A percentile compares a stretch with the other conserved stretches of the same genome.
These are phyloP conservation scores for Mesorhabditis belari DNA, from an alignment of 2,888 invertebrate genomes.

Conservation along the genomic window DNA sequence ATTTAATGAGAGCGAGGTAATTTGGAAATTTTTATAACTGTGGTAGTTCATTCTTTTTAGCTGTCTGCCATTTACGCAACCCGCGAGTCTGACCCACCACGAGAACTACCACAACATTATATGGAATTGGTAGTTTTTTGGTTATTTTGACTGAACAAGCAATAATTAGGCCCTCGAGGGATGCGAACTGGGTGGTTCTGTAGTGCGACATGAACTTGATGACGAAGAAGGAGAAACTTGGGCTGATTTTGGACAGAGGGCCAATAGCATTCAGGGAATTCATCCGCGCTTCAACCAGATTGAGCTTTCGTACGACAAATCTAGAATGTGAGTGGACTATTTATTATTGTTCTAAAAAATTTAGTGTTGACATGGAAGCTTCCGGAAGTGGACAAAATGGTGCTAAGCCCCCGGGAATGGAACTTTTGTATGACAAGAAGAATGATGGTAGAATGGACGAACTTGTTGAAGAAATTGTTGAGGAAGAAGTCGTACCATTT, in stretches of 20 bases:
- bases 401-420: too few relatives aligned
- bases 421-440: too few relatives aligned
- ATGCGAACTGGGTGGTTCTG: background rate
- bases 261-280: too few relatives aligned
- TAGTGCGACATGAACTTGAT: background rate
- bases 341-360: too few relatives aligned
- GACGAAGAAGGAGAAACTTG: background rate
- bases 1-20: conserved; percentile 5
- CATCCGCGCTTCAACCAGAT: too few relatives aligned
- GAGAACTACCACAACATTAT: background rate
- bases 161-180: background rate
- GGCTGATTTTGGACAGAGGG: too few relatives aligned
- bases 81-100: conserved; percentile 3
- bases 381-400: too few relatives aligned
- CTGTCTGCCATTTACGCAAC: conserved; percentile 2
- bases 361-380: too few relatives aligned
- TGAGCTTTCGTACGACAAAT: too few relatives aligned
- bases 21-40: background rate
- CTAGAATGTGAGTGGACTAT: too few relatives aligned
- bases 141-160: background rate
- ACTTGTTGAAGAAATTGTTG: background rate
- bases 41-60: background rate
- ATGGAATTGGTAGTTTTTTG: background rate
- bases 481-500: background rate
- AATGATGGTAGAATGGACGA: background rate